Base-by-base conservation (phyloP, 2,888 invertebrate species). In the Limenitis camilla region DNA sequence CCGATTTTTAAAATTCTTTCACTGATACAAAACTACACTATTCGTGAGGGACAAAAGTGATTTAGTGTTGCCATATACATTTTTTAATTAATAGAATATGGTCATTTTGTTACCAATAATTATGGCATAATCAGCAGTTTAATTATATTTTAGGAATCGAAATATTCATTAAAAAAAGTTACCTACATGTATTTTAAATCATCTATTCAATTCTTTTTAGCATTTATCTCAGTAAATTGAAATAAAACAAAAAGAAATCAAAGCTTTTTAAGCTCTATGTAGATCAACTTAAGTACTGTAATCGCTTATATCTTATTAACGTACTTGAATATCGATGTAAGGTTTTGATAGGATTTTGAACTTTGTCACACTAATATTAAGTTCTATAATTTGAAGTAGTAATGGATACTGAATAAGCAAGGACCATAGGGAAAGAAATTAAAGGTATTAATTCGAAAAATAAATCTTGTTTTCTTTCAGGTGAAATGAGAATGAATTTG, bases 371-470 rank as follows among this genome's bases (percentile, higher is more conserved):
- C 6, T 10, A 9, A 1, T 2, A 6, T 11, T 45, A 45, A 45
- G 36, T 10, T 6, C 36, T 6, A 19, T 10, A 4, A 28, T n/a
- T 11, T 30, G 9, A 11, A 36, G 11, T 11, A 38, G 30, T 2
- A 19, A 30, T 38, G 6, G 4, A 11, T 29, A 29, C 29, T 45
- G 36, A 45, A 45, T 45, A 45, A 38, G 19, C 29, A 45, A 45
- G 45, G 35, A 11, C 30, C 29, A 38, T 8, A 30, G 45, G 19
- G 19, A 38, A 36, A 45, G 41, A 30, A 49, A 49, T 49, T 42
- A 49, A 27, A 49, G 42, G 40, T 49, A 35, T 35, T 49, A 42
- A 49, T 36, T 31, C 31, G 38, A 30, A 29, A 36, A 42, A 42
- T 49, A 49, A 49, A 36, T 36, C 36, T 42, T 42, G 19, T 42